These are phyloP conservation scores for Labia minor DNA, from an alignment of 2,888 invertebrate genomes.

Conservation along the genomic window DNA sequence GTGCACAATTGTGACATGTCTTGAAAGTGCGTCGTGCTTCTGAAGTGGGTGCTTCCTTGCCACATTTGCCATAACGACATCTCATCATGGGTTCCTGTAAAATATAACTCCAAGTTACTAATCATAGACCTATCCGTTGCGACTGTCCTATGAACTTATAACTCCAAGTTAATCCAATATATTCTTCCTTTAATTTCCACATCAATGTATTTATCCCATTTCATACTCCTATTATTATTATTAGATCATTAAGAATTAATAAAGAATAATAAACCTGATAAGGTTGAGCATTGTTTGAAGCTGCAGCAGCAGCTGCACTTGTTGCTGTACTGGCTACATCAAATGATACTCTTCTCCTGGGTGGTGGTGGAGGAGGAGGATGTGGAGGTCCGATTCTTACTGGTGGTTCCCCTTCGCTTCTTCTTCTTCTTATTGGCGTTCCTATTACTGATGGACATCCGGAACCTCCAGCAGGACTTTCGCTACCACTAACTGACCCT, in stretches of 20 bases:
- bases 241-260: no score
- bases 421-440: conserved; percentile 37
- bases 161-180: no score
- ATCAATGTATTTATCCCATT: no score
- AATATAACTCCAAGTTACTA: no score
- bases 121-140: no score
- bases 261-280: conserved; percentile 40
- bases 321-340: conserved; percentile 27
- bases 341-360: conserved; percentile 29
- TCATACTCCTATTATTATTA: no score
- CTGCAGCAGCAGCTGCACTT: conserved; percentile 36
- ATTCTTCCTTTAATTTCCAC: no score
- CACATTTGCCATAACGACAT: conserved; percentile 74
- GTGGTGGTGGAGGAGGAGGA: conserved; percentile 28
- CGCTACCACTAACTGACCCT: conserved; percentile 31
- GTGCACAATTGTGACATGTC: conserved; percentile 89
- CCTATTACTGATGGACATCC: conserved; percentile 18
- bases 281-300: conserved; percentile 29
- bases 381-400: conserved; percentile 20
- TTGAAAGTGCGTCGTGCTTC: conserved; percentile 78
- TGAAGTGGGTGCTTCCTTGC: conserved; percentile 54
- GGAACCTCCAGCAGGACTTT: conserved; percentile 19
- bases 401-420: conserved; percentile 53
- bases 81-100: conserved; percentile 49
- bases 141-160: no score